Percentiles rank a stretch among this genome's conserved stretches.
Evolutionary conservation across 2,888 invertebrate genomes (phyloP).

Genomic region (Ennomos fuscantarius): DNA sequence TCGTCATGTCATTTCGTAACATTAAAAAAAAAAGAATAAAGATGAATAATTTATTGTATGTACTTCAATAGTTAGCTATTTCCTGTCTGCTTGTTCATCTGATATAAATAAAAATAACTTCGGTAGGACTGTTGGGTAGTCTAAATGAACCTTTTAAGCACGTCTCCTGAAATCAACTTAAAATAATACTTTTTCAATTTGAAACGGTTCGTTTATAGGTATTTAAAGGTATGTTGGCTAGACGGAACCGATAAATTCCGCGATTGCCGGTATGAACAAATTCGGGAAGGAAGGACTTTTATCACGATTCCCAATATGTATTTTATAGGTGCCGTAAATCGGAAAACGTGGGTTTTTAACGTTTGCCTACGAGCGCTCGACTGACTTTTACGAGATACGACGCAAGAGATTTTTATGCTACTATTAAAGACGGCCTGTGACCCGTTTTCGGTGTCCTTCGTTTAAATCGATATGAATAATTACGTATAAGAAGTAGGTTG

Average conservation of each 20-base stretch:
- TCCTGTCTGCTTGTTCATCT: too few species aligned
- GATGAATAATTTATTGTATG: too few species aligned
- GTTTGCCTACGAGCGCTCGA: conserved; percentile 76
- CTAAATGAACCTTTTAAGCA: too few species aligned
- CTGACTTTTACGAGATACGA: conserved; percentile 78
- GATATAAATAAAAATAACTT: too few species aligned
- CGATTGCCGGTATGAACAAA: conserved; percentile 70
- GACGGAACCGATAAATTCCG: conserved; percentile 63
- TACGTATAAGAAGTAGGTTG: conserved; percentile 41
- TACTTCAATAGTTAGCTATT: too few species aligned
- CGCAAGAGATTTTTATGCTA: conserved; percentile 64
- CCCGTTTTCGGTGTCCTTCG: conserved; percentile 59
- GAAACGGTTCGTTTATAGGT: conserved; percentile 28
- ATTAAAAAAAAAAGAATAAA: too few species aligned
- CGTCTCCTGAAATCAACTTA: too few species aligned
- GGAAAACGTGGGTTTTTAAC: conserved; percentile 80
- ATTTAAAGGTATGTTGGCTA: conserved; percentile 33
- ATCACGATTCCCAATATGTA: conserved; percentile 83
- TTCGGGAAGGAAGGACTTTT: conserved; percentile 74
- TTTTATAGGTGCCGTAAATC: conserved; percentile 82
- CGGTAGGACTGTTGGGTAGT: too few species aligned
- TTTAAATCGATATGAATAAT: conserved; percentile 64
- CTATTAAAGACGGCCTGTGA: conserved; percentile 62
- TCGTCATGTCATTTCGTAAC: too few species aligned
- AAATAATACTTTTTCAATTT: conserved; percentile 40